These are phyloP conservation scores for Chaetodon trifascialis DNA, from an alignment of 2,113 vertebrate species.

Conservation along the genomic window DNA sequence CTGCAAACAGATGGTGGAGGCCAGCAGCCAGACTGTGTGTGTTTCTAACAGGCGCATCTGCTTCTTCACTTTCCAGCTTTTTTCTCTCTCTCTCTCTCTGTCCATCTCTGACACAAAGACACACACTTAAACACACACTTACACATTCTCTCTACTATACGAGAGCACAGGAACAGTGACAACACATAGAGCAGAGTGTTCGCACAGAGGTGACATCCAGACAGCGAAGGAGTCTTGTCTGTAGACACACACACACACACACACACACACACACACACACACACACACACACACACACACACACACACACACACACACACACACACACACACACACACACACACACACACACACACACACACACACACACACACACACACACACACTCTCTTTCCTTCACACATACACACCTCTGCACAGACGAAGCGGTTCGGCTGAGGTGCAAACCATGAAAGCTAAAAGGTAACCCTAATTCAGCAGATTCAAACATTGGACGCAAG, in stretches of 20 bases:
- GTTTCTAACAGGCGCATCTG: conserved; percentile 75
- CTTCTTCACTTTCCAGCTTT: conserved; percentile 66
- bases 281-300: too few species aligned
- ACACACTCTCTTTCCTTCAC: too few species aligned
- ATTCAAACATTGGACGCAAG: not conserved
- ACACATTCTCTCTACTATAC: conserved; percentile 32
- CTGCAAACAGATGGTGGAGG: conserved; percentile 80
- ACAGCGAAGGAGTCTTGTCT: conserved; percentile 37
- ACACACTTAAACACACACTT: conserved; percentile 25
- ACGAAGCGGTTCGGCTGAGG: not conserved
- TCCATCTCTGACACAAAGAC: conserved; percentile 39
- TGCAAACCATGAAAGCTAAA: not conserved
- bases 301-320: too few species aligned
- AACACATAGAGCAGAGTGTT: conserved; percentile 52
- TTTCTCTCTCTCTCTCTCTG: conserved; percentile 4
- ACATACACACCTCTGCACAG: not conserved
- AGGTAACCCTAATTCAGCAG: too few species aligned
- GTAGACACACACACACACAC: not conserved
- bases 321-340: too few species aligned
- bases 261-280: too few species aligned
- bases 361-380: too few species aligned
- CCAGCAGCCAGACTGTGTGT: conserved; percentile 68
- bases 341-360: too few species aligned
- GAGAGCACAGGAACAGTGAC: conserved; percentile 48
- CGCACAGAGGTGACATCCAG: conserved; percentile 60